Evolutionary conservation across 2,888 invertebrate genomes (phyloP), one percentile per base, ranked within the genome.

Genomic region (Ectemnius continuus): DNA sequence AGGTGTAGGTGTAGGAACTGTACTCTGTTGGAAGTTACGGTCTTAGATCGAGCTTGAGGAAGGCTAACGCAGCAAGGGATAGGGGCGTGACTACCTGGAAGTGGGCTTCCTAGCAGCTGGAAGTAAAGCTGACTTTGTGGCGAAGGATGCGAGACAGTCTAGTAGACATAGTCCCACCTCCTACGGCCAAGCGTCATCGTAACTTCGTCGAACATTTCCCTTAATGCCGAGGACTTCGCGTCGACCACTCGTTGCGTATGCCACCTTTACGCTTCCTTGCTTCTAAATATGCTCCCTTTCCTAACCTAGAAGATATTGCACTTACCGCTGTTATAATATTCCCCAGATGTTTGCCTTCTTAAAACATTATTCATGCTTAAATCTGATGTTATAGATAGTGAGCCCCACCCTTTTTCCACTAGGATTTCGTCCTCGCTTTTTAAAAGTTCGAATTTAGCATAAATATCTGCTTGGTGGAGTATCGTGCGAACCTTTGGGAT

Each of bases 31-130:
- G 61, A 70, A 71, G 73, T 73, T 60, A 62, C 67, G 78, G 80
- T 80, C 82, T 81, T 82, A 82, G 82, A 82, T 81, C 70, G 75
- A 77, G 75, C 64, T 79, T 72, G 67, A 63, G 58, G 76, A 58
- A 56, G 66, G 61, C 64, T 46, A 70, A 67, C 74, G 70, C 28
- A 69, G 52, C 65, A 11, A 36, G 36, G 20, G 47, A 46, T 18
- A 20, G 20, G 60, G 47, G 18, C 67, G 23, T 18, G 52, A 60
- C 20, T 52, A 28, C n/a, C 28, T 28, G 61, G 26, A 47, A 58
- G 62, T 47, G 56, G 48, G 67, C 28, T 60, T 20, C 14, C 64
- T 67, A 63, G 58, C 60, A 20, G 56, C 59, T 67, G 23, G 14
- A 67, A 36, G 65, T 36, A 63, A 66, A 60, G 67, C 75, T 70